Base-by-base conservation (phyloP, 1,140 invertebrate genomes). In the Drosophila saltans region DNA sequence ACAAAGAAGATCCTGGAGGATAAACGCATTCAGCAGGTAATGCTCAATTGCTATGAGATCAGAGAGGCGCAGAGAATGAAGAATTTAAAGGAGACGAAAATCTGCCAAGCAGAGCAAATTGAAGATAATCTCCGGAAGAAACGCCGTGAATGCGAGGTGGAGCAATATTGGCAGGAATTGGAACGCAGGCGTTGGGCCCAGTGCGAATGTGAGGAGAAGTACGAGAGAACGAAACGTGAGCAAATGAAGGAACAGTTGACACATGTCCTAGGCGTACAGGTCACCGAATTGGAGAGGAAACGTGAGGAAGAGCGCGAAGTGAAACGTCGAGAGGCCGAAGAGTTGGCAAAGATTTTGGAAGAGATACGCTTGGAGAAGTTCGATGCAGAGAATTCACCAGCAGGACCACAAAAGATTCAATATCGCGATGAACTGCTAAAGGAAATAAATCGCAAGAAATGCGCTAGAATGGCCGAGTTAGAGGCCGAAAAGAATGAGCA, bases 351-450 rank as follows among this genome's bases (percentile, higher is more conserved):
- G 2, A 16, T 85, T 0, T 26, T 91, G 7, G 90, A 91, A 41
- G 82, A 91, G 43, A 70, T 91, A 26, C 90, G 90, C 3, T 69
- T 90, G 1, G 86, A 91, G 68, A 67, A 90, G 10, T 89, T 91
- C 39, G 85, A 76, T 6, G 48, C 68, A 3, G 57, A 69, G 5
- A 71, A 89, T 41, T 56, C 33, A 3, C 21, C 41, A 6, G 56
- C 30, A 0, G 16, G 21, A 2, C 8, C 52, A 0, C 55, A 56
- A 1, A 73, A 73, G 5, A 4, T 55, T 6, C 64, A 65, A 7
- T 90, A 91, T 63, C 78, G 84, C 26, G 41, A 76, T 16, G 90
- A 91, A 28, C 75, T 91, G 11, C 69, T 80, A 2, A 66, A 65
- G 43, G 83, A 80, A 43, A 91, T 91, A 6, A 58, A 36, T 0